These are phyloP conservation scores for Kryptopterus vitreolus DNA, from an alignment of 2,797 vertebrate genomes.

Conservation along the genomic window DNA sequence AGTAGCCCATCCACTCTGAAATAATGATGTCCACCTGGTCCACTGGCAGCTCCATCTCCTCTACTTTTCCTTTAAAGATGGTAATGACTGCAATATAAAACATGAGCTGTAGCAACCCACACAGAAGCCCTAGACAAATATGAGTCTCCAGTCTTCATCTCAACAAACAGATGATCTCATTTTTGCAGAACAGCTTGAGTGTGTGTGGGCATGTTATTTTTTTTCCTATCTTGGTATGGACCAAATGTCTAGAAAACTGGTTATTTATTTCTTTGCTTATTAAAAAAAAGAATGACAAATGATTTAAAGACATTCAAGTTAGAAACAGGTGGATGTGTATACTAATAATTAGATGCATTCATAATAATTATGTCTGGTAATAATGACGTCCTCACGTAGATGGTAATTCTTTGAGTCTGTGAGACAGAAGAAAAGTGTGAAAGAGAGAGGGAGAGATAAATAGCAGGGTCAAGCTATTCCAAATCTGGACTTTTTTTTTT, in stretches of 20 bases:
- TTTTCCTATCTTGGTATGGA: constrained; percentile 15
- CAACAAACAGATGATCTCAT: constrained; percentile 35
- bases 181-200: constrained; percentile 26
- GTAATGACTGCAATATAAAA: constrained; percentile 88
- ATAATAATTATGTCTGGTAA: neutral
- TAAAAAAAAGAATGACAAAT: neutral
- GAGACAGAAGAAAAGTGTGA: too few species aligned
- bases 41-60: constrained; percentile 94
- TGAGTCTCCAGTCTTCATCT: constrained; percentile 5
- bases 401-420: neutral
- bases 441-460: too few species aligned
- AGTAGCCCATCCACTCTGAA: constrained; percentile 99
- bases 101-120: neutral
- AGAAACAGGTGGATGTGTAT: neutral
- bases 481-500: constrained; percentile 19
- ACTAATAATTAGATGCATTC: neutral
- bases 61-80: constrained; percentile 97
- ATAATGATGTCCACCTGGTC: constrained; percentile 97
- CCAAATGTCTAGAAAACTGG: neutral
- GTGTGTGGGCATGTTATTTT: neutral
- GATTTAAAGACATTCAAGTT: neutral
- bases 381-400: neutral
- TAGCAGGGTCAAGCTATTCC: neutral
- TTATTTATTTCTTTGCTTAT: neutral
- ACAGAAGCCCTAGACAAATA: constrained; percentile 25